phyloP scores from a whole-genome alignment of 2,113 vertebrate genomes.

The Myocastor coypus region DNA sequence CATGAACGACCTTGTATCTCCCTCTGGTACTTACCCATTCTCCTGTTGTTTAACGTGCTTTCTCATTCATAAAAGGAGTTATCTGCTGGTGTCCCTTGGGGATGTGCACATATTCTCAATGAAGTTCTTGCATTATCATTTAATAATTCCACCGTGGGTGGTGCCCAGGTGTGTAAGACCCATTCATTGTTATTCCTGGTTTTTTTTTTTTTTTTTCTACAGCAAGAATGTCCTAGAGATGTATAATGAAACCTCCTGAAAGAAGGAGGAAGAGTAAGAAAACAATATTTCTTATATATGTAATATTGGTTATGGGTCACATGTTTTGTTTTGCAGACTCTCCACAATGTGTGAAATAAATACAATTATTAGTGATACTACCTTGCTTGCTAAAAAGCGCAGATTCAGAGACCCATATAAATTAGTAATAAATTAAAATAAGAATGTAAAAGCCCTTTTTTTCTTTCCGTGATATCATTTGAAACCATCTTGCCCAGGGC shows the following conservation, averaged over 20 bases:
- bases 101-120: neutral
- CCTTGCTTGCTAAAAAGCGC: neutral
- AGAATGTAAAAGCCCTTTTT: neutral
- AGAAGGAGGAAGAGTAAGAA: neutral
- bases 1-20: fast-evolving
- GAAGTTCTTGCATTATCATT: neutral
- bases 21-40: fast-evolving
- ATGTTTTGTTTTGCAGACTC: neutral
- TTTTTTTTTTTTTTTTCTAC: neutral
- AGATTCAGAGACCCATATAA: neutral
- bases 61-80: neutral
- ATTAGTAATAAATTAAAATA: constrained; percentile 5
- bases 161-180: neutral
- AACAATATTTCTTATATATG: neutral
- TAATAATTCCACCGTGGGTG: neutral
- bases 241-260: neutral
- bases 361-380: neutral
- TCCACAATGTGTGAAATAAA: neutral
- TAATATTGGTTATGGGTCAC: neutral
- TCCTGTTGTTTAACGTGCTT: neutral
- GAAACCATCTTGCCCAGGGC: neutral
- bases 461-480: neutral
- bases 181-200: neutral
- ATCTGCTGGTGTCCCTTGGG: neutral
- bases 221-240: neutral